A percentile compares a stretch with the other conserved stretches of the same genome.
These are phyloP conservation scores for Bradypodion pumilum DNA, from an alignment of 2,797 vertebrate genomes.

Conservation along the genomic window DNA sequence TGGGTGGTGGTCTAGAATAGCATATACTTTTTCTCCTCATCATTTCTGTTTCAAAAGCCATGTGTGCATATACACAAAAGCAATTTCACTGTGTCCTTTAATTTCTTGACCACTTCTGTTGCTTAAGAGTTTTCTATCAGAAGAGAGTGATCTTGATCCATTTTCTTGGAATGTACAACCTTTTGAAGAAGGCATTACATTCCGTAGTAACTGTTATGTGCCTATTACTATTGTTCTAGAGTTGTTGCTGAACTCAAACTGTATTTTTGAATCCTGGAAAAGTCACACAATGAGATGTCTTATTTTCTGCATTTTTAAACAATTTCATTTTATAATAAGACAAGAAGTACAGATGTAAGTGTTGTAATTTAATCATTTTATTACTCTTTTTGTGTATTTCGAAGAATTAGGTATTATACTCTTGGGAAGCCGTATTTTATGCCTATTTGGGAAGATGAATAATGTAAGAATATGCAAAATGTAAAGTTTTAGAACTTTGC, in stretches of 20 bases:
- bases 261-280: constrained; percentile 49
- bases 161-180: constrained; percentile 43
- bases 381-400: constrained; percentile 88
- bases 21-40: constrained; percentile 72
- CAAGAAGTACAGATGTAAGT: constrained; percentile 87
- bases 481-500: constrained; percentile 85
- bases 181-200: constrained; percentile 41
- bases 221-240: constrained; percentile 27
- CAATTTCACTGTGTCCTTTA: constrained; percentile 65
- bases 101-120: constrained; percentile 53
- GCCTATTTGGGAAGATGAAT: constrained; percentile 87
- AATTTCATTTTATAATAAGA: constrained; percentile 84
- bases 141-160: constrained; percentile 42
- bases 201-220: constrained; percentile 12
- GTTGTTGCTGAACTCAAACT: background rate
- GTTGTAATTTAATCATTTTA: constrained; percentile 87
- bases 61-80: constrained; percentile 57
- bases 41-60: constrained; percentile 74
- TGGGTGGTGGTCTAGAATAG: constrained; percentile 71
- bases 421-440: constrained; percentile 85
- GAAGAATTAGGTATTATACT: constrained; percentile 86
- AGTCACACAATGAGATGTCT: constrained; percentile 67
- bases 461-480: constrained; percentile 88
- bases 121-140: constrained; percentile 59
- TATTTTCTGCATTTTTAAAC: constrained; percentile 75